These are phyloP conservation scores for Drosophila ezoana DNA, from an alignment of 2,888 invertebrate genomes.

Conservation along the genomic window DNA sequence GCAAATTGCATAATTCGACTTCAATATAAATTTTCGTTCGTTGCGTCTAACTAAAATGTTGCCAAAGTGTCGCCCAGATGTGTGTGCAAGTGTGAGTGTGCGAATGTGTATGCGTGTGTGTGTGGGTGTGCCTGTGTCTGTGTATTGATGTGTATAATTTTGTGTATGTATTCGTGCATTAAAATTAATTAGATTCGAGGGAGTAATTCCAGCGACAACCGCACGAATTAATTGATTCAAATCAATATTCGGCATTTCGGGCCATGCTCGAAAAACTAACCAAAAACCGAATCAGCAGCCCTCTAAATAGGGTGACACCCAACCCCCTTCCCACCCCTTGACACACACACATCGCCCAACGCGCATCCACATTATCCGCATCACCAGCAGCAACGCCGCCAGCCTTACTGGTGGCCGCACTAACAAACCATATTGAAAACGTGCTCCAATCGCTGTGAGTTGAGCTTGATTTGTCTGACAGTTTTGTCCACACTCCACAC, in stretches of 20 bases:
- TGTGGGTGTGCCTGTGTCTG: constrained; percentile 24
- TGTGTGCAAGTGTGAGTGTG: constrained; percentile 29
- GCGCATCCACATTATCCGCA: constrained; percentile 9
- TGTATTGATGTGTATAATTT: constrained; percentile 65
- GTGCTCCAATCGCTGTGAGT: constrained; percentile 71
- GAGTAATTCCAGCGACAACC: constrained; percentile 84
- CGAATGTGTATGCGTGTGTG: constrained; percentile 14
- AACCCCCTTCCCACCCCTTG: neutral
- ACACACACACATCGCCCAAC: neutral
- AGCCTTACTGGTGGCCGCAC: constrained; percentile 55
- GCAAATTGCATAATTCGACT: constrained; percentile 78
- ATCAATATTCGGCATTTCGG: constrained; percentile 84
- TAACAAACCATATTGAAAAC: constrained; percentile 79
- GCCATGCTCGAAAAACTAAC: constrained; percentile 59
- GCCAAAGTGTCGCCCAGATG: constrained; percentile 66
- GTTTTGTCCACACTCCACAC: constrained; percentile 28
- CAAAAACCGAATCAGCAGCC: constrained; percentile 51
- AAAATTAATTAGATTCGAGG: constrained; percentile 85
- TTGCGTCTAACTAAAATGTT: constrained; percentile 71
- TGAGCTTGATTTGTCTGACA: constrained; percentile 76
- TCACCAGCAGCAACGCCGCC: constrained; percentile 20
- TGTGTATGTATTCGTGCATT: constrained; percentile 81
- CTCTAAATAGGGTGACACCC: constrained; percentile 52
- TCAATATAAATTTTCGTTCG: constrained; percentile 68
- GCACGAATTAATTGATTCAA: constrained; percentile 85